These are phyloP conservation scores for Poecilia wingei DNA, from an alignment of 2,797 vertebrate species.

Conservation along the genomic window DNA sequence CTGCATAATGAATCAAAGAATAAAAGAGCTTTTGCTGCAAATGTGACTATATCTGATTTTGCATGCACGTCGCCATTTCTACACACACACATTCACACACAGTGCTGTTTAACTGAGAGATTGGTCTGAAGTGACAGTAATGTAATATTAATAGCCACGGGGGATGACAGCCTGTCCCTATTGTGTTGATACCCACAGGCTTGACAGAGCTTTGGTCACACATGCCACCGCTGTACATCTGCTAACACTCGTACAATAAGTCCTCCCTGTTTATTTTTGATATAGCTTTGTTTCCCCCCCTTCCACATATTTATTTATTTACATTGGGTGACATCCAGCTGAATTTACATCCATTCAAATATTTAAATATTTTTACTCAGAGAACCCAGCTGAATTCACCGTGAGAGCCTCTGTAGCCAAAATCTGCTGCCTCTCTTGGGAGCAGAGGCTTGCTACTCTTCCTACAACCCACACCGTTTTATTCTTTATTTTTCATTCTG, in stretches of 20 bases:
- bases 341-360: neutral
- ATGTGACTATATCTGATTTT: constrained; percentile 57
- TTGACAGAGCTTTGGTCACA: constrained; percentile 80
- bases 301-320: constrained; percentile 12
- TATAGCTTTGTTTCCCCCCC: constrained; percentile 36
- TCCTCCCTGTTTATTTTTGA: constrained; percentile 71
- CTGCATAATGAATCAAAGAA: constrained; percentile 74
- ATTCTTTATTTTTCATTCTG: neutral
- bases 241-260: constrained; percentile 71
- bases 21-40: constrained; percentile 45
- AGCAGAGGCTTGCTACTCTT: neutral
- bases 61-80: constrained; percentile 19
- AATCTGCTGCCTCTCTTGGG: neutral
- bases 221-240: constrained; percentile 75
- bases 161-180: constrained; percentile 75
- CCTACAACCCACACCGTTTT: neutral
- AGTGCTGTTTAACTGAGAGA: constrained; percentile 68
- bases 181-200: constrained; percentile 76
- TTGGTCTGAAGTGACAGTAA: constrained; percentile 80
- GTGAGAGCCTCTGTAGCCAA: neutral
- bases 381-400: neutral
- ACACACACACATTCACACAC: constrained; percentile 22
- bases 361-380: neutral
- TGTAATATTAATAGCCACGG: constrained; percentile 80
- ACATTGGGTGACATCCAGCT: constrained; percentile 23